Base-by-base conservation (phyloP, 2,888 invertebrate species). In the Phyto melanocephala region DNA sequence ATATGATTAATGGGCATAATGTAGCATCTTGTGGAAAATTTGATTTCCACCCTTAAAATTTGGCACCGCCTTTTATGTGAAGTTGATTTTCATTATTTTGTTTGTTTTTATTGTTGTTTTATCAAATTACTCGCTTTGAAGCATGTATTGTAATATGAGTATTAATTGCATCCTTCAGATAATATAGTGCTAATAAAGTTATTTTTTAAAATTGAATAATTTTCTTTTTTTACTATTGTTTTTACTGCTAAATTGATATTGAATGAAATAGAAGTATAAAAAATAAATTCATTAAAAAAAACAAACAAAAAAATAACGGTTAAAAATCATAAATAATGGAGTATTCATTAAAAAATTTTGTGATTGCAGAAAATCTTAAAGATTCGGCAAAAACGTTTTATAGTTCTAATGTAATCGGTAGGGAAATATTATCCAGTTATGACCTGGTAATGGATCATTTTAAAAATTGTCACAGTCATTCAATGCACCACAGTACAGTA, bases 361-460 rank as follows among this genome's bases (percentile, higher is more conserved):
- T 77, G 77, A 71, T 81, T 58, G 67, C 81, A 58, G 81, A 84
- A 79, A 84, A 71, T 84, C 74, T 81, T 50, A 82, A 71, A 82
- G 82, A 79, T 67, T 54, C 82, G 22, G 79, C 82, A 71, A 82
- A 82, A 79, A 65, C 82, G 37, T 82, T 79, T 54, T 79, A 82
- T 65, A 70, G 70, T 52, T 76, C 79, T 20, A 82, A 79, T 67
- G 54, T 75, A 11, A 82, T 82, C 71, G 79, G 75, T 11, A 70
- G 82, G 52, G 79, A 82, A 8, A 75, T 82, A 28, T 75, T 82
- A 8, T 62, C 75, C 52, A 82, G 79, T 45, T 82, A 82, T 67
- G 82, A 82, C 60, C 71, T 82, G 62, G 82, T 82, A 70, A 79
- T 82, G 70, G 82, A 82, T 76, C 82, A 76, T 76, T 79, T 82